These are phyloP conservation scores for Cladopsammia gracilis DNA, from an alignment of 64 coral and sea anemone species.

Conservation along the genomic window DNA sequence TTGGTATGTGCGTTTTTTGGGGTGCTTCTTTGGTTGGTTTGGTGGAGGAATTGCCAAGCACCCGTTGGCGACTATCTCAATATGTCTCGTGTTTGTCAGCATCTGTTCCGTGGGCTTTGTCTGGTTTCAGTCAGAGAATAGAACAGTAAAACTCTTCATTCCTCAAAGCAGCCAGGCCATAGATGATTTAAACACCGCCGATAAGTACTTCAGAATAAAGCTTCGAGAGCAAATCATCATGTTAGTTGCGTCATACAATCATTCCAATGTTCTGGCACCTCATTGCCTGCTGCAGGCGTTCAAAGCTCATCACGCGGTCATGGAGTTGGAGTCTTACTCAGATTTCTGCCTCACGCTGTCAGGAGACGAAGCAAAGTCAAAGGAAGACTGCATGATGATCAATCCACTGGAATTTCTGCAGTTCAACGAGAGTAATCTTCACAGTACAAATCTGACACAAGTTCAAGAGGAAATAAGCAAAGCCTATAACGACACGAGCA, in stretches of 20 bases:
- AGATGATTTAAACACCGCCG: conserved; percentile 77
- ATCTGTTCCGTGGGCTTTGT: conserved; percentile 72
- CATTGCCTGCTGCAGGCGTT: conserved; percentile 69
- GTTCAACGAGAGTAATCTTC: conserved; percentile 55
- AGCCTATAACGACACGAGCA: conserved; percentile 8
- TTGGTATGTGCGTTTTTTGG: conserved; percentile 17
- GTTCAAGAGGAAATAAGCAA: conserved; percentile 5
- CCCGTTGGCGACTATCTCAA: conserved; percentile 60
- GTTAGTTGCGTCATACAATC: conserved; percentile 47
- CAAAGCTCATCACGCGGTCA: conserved; percentile 52
- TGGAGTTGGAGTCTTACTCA: conserved; percentile 22
- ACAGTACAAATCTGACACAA: conserved; percentile 15
- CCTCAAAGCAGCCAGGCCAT: conserved; percentile 87
- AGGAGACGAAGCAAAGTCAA: conserved; percentile 6
- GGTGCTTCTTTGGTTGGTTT: conserved; percentile 65
- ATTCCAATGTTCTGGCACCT: conserved; percentile 43
- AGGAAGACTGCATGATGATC: conserved; percentile 55
- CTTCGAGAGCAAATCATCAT: conserved; percentile 52
- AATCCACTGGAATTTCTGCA: conserved; percentile 78
- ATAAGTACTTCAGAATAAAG: conserved; percentile 63
- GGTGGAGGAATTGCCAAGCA: conserved; percentile 48
- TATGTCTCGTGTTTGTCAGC: conserved; percentile 58
- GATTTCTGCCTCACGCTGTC: conserved; percentile 70
- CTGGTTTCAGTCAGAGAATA: conserved; percentile 74
- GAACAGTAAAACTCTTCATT: conserved; percentile 84